Evolutionary conservation across 1,140 invertebrate species (phyloP), one percentile per base, ranked within the genome.

Genomic region (Orchestia grillus): DNA sequence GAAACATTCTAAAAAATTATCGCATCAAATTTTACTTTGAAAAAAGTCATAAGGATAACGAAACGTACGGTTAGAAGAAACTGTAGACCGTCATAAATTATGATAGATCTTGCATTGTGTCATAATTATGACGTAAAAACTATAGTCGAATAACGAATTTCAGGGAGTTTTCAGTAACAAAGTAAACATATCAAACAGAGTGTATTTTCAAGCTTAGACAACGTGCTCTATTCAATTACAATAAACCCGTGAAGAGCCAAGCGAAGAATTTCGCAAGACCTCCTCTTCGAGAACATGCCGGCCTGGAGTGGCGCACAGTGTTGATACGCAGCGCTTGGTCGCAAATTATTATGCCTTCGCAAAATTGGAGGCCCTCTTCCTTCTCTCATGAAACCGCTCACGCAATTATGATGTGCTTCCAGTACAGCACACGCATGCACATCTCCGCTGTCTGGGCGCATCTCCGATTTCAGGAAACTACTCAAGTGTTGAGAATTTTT

Each of bases 281-380:
- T 77, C 36, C 36, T 36, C 62, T 36, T 77, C 28, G 62, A 77
- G 62, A 77, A 28, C 36, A 77, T 8, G 62, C 28, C 62, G 62
- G 62, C 28, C 62, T 1, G 11, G 62, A 19, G 62, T 28, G 11
- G 62, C 15, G 62, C 11, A 77, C 62, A 77, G 36, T 77, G 62
- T 77, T 77, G 36, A 77, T 77, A 77, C 62, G 62, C 62, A 77
- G 62, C 62, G 36, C 62, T 77, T 77, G 62, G 11, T 77, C 62
- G 62, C 62, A 77, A 77, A 77, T 19, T 77, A 77, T 77, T 77
- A 77, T 77, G 62, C 62, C 28, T 77, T 77, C 62, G 28, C 62
- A 77, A 77, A 77, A 77, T 77, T 77, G 62, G 62, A 77, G 62
- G 62, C 62, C 62, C 62, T 77, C 62, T 77, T 77, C 62, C 62